phyloP scores from a whole-genome alignment of 2,888 invertebrate species.

The Synergus umbraculus region DNA sequence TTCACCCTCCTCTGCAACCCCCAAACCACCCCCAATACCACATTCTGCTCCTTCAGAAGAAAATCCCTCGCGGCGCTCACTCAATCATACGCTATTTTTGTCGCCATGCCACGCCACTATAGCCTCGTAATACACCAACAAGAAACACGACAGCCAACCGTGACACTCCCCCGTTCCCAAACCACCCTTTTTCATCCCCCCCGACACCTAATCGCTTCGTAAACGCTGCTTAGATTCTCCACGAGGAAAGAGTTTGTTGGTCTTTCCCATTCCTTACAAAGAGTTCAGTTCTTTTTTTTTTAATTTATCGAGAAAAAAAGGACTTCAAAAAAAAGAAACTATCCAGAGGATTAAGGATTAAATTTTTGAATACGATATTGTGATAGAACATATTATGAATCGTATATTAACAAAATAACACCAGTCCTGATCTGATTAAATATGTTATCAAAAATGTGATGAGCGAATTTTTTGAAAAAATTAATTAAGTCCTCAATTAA shows the following conservation, averaged over 20 bases:
- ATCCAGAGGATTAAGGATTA: neutral
- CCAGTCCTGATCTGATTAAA: no score
- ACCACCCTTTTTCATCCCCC: slow-evolving; percentile 40
- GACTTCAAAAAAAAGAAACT: neutral
- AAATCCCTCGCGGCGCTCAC: slow-evolving; percentile 74
- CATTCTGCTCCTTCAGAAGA: slow-evolving; percentile 56
- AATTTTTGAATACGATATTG: neutral
- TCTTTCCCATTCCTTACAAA: neutral
- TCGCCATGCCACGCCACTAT: slow-evolving; percentile 60
- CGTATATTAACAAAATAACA: no score
- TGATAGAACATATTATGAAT: no score
- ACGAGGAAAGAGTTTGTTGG: slow-evolving; percentile 12
- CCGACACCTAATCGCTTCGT: slow-evolving; percentile 66
- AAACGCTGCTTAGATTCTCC: slow-evolving; percentile 59
- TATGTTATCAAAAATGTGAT: no score
- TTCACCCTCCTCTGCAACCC: slow-evolving; percentile 55
- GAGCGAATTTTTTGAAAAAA: no score
- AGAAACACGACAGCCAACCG: slow-evolving; percentile 57
- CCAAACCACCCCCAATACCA: slow-evolving; percentile 45
- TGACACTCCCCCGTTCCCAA: slow-evolving; percentile 50
- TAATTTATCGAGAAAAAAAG: neutral
- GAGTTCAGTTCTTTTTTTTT: neutral
- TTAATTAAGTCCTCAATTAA: no score
- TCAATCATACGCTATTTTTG: slow-evolving; percentile 75
- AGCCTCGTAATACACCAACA: slow-evolving; percentile 56